Base-by-base conservation (phyloP, 2,888 invertebrate species). In the Sialis fuliginosa region DNA sequence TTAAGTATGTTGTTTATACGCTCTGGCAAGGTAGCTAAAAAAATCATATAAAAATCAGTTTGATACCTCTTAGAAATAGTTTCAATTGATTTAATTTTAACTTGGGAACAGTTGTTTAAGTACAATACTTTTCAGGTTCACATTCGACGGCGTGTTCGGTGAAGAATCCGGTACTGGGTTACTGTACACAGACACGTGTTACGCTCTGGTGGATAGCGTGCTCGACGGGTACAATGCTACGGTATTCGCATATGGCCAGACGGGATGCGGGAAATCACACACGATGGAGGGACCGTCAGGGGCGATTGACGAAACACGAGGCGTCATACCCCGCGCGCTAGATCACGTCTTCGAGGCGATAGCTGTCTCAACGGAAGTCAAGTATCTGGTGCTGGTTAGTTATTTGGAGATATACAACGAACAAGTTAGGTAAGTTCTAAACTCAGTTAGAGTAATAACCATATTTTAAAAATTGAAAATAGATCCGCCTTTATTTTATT, bases 191-290 rank as follows among this genome's bases (percentile, higher is more conserved):
- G 88, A 91, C 57, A 87, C 89, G 50, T 82, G 82, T 49, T 88
- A 82, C 60, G 78, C 85, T 1, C 63, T 89, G 33, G 81, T 88
- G 48, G 50, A 67, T 61, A 87, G 87, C 50, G 87, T 89, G 1
- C 71, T 90, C 47, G 90, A 91, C 59, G 91, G 91, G 1, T 91
- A 91, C 69, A 92, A 91, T 67, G 86, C 87, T 12, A 91, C 91
- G 0, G 87, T 92, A 46, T 91, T 92, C 63, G 91, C 91, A 0
- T 92, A 92, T 60, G 91, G 91, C 0, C 91, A 91, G 66, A 91
- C 90, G 1, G 90, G 91, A 0, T 88, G 89, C 60, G 91, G 91
- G 0, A 92, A 91, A 62, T 87, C 88, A 1, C 87, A 82, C 60
- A 85, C 88, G 8, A 92, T 92, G 90, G 87, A 88, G 60, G 90